Base-by-base conservation (phyloP, 1,140 invertebrate genomes). In the Apis florea region DNA sequence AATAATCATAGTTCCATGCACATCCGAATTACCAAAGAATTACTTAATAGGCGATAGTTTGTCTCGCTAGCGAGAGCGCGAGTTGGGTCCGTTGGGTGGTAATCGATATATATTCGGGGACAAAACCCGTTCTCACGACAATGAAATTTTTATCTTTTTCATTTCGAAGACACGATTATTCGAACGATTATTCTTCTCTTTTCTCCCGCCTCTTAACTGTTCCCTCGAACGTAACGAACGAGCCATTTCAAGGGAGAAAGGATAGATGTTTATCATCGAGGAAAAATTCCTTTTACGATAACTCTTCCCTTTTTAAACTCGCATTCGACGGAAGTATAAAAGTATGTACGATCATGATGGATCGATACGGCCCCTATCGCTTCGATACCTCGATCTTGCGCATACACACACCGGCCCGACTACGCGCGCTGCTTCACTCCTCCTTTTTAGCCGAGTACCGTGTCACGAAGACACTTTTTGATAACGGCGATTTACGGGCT, bases 1-100 rank as follows among this genome's bases (percentile, higher is more conserved):
- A 91, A 92, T 91, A 90, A 91, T 90, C 89, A 92, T 92, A 93
- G 91, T 93, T 93, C 90, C 90, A 93, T 90, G 91, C 91, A 92
- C 90, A 91, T 91, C 90, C 90, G 88, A 92, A 92, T 92, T 93
- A 93, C 89, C 91, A 92, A 93, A 92, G 91, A 75, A 40, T 40
- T 40, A 40, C 31, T 40, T 90, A 87, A 85, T 91, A 92, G 90
- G 84, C 83, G 84, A 90, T 90, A 92, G 87, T 89, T 89, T 90
- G 82, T 79, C 79, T 75, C 64, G 75, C 72, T 82, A 83, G 79
- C 79, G 76, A 76, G 79, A 82, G 53, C 63, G 81, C 64, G 85
- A 80, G 63, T 56, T 66, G 84, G 79, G 51, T 59, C 70, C 15
- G 59, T 63, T 54, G 74, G 59, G 26, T 15, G 63, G 47, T 71